Evolutionary conservation across 2,888 invertebrate species (phyloP).

Genomic region (Cheilosia pagana): DNA sequence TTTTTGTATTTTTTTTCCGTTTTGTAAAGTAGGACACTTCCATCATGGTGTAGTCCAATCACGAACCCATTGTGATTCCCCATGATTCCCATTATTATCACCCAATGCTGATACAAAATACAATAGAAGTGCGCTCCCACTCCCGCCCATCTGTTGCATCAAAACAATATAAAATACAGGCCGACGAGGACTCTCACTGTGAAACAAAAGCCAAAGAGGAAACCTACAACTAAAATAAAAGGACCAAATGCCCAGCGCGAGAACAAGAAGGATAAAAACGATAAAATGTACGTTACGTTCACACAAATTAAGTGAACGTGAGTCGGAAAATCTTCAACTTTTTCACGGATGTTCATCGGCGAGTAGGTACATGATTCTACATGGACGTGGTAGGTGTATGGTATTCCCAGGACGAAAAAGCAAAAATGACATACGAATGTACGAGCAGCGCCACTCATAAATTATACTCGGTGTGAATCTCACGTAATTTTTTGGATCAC

Average conservation of each 20-base stretch:
- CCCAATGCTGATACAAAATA: slow-evolving; percentile 47
- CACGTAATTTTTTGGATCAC: slow-evolving; percentile 74
- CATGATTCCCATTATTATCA: slow-evolving; percentile 68
- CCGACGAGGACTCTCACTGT: slow-evolving; percentile 4
- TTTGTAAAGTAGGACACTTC: neutral
- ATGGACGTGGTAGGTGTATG: neutral
- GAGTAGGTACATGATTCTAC: neutral
- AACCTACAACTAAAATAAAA: neutral
- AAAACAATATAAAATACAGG: slow-evolving; percentile 3
- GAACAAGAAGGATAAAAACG: slow-evolving; percentile 26
- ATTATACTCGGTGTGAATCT: slow-evolving; percentile 67
- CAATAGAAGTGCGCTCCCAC: slow-evolving; percentile 27
- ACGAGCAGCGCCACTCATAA: slow-evolving; percentile 59
- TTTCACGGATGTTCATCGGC: slow-evolving; percentile 19
- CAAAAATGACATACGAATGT: slow-evolving; percentile 53
- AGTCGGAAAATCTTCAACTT: slow-evolving; percentile 52
- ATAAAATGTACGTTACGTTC: slow-evolving; percentile 63
- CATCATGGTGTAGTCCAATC: slow-evolving; percentile 50
- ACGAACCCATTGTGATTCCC: slow-evolving; percentile 64
- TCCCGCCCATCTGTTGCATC: slow-evolving; percentile 54
- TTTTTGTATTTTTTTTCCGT: too few species aligned
- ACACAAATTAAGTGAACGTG: slow-evolving; percentile 71
- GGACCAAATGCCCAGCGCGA: neutral
- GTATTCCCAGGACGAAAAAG: slow-evolving; percentile 39
- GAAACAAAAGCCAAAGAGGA: slow-evolving; percentile 19